Evolutionary conservation across 2,888 invertebrate species (phyloP), one percentile per base, ranked within the genome.

Genomic region (Eristalis intricaria): DNA sequence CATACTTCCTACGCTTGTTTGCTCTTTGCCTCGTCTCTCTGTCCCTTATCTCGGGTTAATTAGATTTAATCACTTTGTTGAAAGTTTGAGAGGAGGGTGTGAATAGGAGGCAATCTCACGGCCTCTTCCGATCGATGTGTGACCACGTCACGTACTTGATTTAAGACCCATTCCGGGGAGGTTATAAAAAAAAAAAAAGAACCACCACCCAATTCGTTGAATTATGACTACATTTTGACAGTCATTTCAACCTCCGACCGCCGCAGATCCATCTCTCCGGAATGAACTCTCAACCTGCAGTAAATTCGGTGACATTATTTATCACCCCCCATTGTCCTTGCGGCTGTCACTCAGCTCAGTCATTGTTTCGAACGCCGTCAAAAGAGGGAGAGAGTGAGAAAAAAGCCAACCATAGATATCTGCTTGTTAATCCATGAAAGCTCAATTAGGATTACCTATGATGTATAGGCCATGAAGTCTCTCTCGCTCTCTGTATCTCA

Each of bases 391-490:
- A 61, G 2, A 8, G 29, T 5, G 29, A 4, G 4, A 32, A 8
- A 32, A 61, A 15, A 2, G 11, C 3, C 26, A 64, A 63, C 74
- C 75, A 79, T 70, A 86, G 86, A 83, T 83, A 79, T 86, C 83
- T 73, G 70, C 83, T 75, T 83, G 83, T 79, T 86, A 86, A 86
- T 86, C 78, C 83, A 56, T 83, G 63, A 87, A 68, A 75, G 83
- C 86, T 83, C 83, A 83, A 83, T 84, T 87, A 87, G 86, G 83
- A 87, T 87, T 87, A 87, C 78, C 63, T 58, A 50, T 79, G 74
- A 82, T 69, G 78, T 83, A 84, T 70, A 75, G 63, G 32, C 74
- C 69, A 35, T 15, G n/a, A n/a, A 43, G 43, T 4, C n/a, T 4
- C 19, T 26, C 26, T 26, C 26, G 3, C n/a, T n/a, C n/a, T n/a